Conservation (phyloP, 2,797 vertebrate species). For the Gadopsis bispinosus region DNA sequence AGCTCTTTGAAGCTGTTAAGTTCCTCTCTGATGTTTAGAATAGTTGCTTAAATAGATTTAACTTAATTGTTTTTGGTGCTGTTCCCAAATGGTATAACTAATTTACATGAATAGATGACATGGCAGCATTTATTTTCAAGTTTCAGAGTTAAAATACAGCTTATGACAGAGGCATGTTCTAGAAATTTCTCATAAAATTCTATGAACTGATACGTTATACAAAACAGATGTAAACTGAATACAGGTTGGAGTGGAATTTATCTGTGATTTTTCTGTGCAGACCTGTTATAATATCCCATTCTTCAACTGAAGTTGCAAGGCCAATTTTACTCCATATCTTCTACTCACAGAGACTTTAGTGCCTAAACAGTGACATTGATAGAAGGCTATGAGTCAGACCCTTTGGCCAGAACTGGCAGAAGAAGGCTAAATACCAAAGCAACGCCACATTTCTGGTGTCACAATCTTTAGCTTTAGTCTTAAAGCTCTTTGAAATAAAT, state of each 20-base stretch:
- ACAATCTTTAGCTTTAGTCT: not conserved
- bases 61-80: slow-evolving; percentile 13
- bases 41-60: not conserved
- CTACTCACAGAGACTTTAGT: not conserved
- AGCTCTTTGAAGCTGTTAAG: slow-evolving; percentile 2
- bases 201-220: not conserved
- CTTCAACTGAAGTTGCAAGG: not conserved
- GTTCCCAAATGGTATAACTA: not conserved
- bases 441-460: not conserved
- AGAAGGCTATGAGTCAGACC: slow-evolving; percentile 10
- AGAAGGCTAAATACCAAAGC: not conserved
- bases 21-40: not conserved
- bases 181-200: not conserved
- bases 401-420: not conserved
- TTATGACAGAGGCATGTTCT: not conserved
- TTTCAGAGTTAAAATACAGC: not conserved
- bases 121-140: not conserved
- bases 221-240: not conserved
- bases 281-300: not conserved
- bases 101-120: slow-evolving; percentile 11
- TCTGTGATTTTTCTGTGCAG: not conserved
- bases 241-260: not conserved
- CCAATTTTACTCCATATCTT: slow-evolving; percentile 10
- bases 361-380: not conserved
- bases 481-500: not conserved